Base-by-base conservation (phyloP, 2,888 invertebrate genomes). In the Ectemnius lituratus region DNA sequence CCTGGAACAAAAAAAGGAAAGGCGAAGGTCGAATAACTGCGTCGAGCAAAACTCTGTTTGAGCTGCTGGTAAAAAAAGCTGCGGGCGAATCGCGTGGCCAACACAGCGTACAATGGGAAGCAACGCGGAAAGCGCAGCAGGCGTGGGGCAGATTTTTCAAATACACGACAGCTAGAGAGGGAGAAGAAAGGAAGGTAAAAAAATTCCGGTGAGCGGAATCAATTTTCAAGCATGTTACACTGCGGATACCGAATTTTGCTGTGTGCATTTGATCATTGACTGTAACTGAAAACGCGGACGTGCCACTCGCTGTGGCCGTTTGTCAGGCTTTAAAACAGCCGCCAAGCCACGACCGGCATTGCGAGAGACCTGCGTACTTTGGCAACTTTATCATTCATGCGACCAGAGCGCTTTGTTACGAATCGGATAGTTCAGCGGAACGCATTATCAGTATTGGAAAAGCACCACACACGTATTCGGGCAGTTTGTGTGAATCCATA, bases 361-460 rank as follows among this genome's bases (percentile, higher is more conserved):
- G 37, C 8, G 37, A 37, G 56, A 8, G 69, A 62, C 57, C 67
- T 45, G 64, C 67, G 28, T 66, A 23, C 58, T 67, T 64, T 73
- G 45, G 49, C 52, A 60, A 79, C 62, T 79, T 76, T 75, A 73
- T 79, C 74, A 72, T 62, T 75, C 67, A 61, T 52, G 45, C 45
- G 13, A 49, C 16, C 52, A 23, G 62, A 27, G 16, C 59, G 66
- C 52, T 59, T 68, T 56, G 65, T 68, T 67, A 59, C 66, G 72
- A 68, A 74, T 79, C 67, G 79, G 47, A 71, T 65, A 63, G 67
- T 49, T 70, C 62, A 62, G 60, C 70, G 58, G 70, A 79, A 76
- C 69, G 69, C 80, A 82, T 84, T 82, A 75, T 45, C 74, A 62
- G 75, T 78, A 84, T 84, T 79, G 80, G 70, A 68, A 72, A 76